Evolutionary conservation across 2,888 invertebrate genomes (phyloP).

Genomic region (Cistogaster globosa): DNA sequence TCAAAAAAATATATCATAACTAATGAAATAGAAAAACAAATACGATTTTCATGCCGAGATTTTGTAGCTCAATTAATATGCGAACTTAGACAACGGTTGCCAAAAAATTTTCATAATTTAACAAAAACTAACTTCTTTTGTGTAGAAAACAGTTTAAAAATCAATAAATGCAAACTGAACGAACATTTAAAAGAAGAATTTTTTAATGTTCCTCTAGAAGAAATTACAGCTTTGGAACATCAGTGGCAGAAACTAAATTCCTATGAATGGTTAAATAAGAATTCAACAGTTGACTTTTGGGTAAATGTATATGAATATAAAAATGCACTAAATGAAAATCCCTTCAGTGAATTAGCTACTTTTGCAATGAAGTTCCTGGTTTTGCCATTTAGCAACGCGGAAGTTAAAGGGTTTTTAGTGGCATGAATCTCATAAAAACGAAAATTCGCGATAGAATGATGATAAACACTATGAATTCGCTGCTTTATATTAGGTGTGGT

Average conservation of each 20-base stretch:
- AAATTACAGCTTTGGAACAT: slow-evolving; percentile 29
- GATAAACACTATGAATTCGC: background rate
- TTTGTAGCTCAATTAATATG: background rate
- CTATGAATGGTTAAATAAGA: slow-evolving; percentile 25
- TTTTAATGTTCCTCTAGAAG: background rate
- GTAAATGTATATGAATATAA: slow-evolving; percentile 1
- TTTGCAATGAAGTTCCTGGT: background rate
- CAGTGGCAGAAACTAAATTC: slow-evolving; percentile 22
- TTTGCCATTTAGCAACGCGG: background rate
- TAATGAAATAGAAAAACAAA: background rate
- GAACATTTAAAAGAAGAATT: slow-evolving; percentile 25
- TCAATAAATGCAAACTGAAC: slow-evolving; percentile 13
- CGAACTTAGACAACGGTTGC: background rate
- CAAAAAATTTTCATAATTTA: background rate
- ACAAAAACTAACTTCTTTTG: background rate
- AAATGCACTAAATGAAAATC: slow-evolving; percentile 6
- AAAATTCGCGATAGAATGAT: background rate
- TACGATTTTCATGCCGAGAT: background rate
- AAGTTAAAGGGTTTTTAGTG: background rate
- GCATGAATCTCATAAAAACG: background rate
- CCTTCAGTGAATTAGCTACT: background rate
- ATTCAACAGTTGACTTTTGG: slow-evolving; percentile 9
- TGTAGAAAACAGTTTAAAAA: background rate
- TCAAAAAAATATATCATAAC: background rate
- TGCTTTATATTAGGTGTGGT: background rate